Percentiles rank a stretch among this genome's conserved stretches.
Evolutionary conservation across 2,113 vertebrate species (phyloP).

Genomic region (Pomatostomus ruficeps): DNA sequence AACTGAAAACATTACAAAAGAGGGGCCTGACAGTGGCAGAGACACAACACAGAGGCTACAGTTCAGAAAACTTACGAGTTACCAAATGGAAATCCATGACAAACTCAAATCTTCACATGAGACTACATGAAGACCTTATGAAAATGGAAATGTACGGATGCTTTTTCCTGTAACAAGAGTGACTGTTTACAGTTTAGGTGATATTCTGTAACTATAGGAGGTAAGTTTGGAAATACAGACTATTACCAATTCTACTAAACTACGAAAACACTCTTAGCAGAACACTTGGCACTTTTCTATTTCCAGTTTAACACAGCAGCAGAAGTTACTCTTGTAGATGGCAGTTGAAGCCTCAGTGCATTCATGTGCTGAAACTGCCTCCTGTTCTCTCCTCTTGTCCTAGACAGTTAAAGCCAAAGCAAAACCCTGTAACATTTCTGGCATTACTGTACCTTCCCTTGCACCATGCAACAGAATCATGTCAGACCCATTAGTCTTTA

Average conservation of each 20-base stretch:
- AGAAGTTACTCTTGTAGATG: background rate
- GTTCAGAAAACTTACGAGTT: background rate
- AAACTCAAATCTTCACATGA: background rate
- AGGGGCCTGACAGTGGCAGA: background rate
- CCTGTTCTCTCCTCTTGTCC: background rate
- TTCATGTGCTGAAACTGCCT: background rate
- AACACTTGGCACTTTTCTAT: background rate
- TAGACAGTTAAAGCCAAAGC: background rate
- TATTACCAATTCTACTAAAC: background rate
- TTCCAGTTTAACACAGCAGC: background rate
- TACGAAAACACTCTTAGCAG: background rate
- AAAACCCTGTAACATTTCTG: background rate
- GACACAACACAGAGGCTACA: background rate
- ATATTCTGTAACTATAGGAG: background rate
- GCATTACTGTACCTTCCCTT: background rate
- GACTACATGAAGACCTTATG: background rate
- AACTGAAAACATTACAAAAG: background rate
- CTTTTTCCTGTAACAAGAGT: background rate
- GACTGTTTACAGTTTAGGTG: background rate
- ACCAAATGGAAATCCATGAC: background rate
- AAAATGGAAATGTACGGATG: slow-evolving; percentile 6
- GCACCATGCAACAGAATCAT: background rate
- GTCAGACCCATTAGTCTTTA: background rate
- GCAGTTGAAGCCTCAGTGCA: background rate
- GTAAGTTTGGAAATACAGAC: slow-evolving; percentile 10